These are phyloP conservation scores for Orientallactaga bullata DNA, from an alignment of 2,113 vertebrate genomes.

Conservation along the genomic window DNA sequence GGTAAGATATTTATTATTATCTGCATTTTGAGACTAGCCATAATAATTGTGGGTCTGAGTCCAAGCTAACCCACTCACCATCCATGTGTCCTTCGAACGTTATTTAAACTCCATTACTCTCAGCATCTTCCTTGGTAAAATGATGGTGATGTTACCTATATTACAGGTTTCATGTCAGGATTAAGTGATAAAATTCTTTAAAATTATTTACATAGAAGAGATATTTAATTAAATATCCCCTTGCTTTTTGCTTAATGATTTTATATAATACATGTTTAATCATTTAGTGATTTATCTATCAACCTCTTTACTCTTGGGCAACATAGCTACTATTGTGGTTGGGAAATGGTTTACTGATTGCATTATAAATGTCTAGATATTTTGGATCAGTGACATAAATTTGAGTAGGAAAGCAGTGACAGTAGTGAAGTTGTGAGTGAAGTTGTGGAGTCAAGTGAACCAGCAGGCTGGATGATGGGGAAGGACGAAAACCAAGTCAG, in stretches of 20 bases:
- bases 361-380: neutral
- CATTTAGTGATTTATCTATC: conserved; percentile 42
- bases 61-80: neutral
- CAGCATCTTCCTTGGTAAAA: conserved; percentile 45
- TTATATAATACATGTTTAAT: conserved; percentile 41
- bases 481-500: neutral
- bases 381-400: neutral
- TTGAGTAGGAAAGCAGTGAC: neutral
- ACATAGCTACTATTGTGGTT: neutral
- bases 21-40: conserved; percentile 24
- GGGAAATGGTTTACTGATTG: conserved; percentile 39
- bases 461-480: neutral
- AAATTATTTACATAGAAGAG: conserved; percentile 46
- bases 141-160: neutral
- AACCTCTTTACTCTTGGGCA: neutral
- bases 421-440: neutral
- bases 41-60: conserved; percentile 21
- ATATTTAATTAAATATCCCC: conserved; percentile 27
- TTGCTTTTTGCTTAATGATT: conserved; percentile 46
- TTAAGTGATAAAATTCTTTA: conserved; percentile 62
- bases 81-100: conserved; percentile 49
- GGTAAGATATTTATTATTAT: conserved; percentile 20
- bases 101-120: conserved; percentile 61
- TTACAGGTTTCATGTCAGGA: conserved; percentile 57
- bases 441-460: neutral